Percentiles rank a stretch among this genome's conserved stretches.
Evolutionary conservation across 2,797 vertebrate species (phyloP).

Genomic region (Alexandromys oeconomus): DNA sequence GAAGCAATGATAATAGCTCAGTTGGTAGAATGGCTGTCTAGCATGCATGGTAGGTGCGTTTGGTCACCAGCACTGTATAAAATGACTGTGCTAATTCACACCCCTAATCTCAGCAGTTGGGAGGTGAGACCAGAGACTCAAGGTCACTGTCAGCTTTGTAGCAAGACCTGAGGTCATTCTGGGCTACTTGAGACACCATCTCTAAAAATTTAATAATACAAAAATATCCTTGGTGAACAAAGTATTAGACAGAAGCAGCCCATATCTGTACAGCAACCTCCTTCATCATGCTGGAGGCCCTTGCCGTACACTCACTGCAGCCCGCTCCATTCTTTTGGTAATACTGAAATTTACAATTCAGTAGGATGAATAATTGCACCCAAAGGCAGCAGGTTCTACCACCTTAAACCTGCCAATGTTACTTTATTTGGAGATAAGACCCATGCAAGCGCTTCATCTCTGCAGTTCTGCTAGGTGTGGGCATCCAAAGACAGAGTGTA

Average conservation of each 20-base stretch:
- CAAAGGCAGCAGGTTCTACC: not conserved
- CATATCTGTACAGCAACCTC: not conserved
- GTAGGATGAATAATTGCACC: not conserved
- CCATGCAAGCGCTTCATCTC: not conserved
- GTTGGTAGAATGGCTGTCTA: not conserved
- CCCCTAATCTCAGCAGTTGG: not conserved
- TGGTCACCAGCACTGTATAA: not conserved
- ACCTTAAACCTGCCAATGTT: not conserved
- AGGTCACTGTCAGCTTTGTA: not conserved
- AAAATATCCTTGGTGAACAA: not conserved
- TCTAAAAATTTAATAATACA: conserved; percentile 1
- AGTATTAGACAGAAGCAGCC: not conserved
- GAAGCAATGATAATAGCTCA: not conserved
- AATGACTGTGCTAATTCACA: not conserved
- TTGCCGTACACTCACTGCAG: no score
- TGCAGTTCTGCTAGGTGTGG: not conserved
- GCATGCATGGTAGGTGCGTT: not conserved
- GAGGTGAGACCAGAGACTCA: not conserved
- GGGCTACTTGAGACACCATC: not conserved
- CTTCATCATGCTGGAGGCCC: not conserved
- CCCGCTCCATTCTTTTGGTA: not conserved
- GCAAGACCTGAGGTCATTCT: not conserved
- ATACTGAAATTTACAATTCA: not conserved
- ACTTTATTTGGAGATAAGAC: not conserved
- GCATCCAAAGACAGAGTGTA: not conserved